phyloP scores from a whole-genome alignment of 2,797 vertebrate species.

The Erethizon dorsatum region DNA sequence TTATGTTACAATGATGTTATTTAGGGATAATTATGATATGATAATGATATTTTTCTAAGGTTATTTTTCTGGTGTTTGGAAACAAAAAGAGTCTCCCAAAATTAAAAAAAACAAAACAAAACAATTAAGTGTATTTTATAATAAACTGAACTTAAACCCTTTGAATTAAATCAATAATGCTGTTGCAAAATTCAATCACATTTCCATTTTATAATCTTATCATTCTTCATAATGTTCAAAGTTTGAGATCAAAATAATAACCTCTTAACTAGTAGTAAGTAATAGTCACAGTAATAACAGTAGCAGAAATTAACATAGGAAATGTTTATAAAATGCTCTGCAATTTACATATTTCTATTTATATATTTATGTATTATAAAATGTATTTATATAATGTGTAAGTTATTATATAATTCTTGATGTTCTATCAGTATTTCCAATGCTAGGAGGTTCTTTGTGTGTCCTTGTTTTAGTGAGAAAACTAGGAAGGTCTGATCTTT shows the following conservation, averaged over 20 bases:
- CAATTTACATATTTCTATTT: neutral
- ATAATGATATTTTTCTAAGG: constrained; percentile 63
- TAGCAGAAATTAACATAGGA: neutral
- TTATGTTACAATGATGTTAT: constrained; percentile 53
- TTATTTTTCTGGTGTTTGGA: neutral
- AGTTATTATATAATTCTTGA: neutral
- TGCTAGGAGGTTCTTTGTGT: neutral
- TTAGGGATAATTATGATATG: constrained; percentile 72
- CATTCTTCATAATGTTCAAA: neutral
- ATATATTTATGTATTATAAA: neutral
- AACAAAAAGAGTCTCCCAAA: neutral
- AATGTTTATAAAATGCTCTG: neutral
- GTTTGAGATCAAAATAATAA: neutral
- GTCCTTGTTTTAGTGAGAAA: neutral
- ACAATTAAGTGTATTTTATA: neutral
- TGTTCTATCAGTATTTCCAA: neutral
- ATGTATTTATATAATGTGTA: neutral
- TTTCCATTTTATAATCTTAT: neutral
- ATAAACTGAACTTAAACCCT: constrained; percentile 53
- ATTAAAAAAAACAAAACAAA: neutral
- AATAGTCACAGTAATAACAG: neutral
- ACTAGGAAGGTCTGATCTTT: neutral
- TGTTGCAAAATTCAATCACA: constrained; percentile 14
- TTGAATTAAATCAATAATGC: constrained; percentile 66
- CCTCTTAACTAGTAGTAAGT: neutral